A percentile compares a stretch with the other conserved stretches of the same genome.
phyloP scores from a whole-genome alignment of 2,797 vertebrate genomes.

The Acrossocheilus wenchowensis region DNA sequence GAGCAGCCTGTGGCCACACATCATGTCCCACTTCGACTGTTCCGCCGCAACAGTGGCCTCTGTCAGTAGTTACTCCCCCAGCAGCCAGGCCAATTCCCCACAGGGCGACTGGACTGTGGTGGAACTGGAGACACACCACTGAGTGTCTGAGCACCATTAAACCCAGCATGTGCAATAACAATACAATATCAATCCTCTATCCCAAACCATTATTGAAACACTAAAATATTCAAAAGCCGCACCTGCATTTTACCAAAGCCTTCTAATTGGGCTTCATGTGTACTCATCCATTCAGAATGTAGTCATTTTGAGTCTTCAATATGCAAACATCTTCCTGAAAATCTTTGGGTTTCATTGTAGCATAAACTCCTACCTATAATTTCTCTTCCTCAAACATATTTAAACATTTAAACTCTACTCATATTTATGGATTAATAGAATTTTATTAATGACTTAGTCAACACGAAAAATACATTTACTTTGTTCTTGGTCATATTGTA shows the following conservation, averaged over 20 bases:
- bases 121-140: conserved; percentile 91
- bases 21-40: conserved; percentile 82
- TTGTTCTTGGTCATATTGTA: not conserved
- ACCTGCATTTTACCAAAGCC: not conserved
- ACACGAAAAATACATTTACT: not conserved
- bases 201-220: conserved; percentile 3
- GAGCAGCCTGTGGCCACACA: conserved; percentile 85
- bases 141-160: conserved; percentile 49
- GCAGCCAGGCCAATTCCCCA: conserved; percentile 77
- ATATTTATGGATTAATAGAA: not conserved
- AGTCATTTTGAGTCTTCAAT: not conserved
- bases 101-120: conserved; percentile 91
- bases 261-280: not conserved
- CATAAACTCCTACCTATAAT: not conserved
- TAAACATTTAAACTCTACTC: not conserved
- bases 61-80: conserved; percentile 88
- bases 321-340: not conserved
- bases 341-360: not conserved
- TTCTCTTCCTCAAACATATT: not conserved
- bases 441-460: not conserved
- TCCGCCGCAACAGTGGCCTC: conserved; percentile 86
- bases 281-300: not conserved
- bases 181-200: not conserved
- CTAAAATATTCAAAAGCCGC: not conserved
- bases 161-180: not conserved